Percentiles rank a stretch among this genome's conserved stretches.
Evolutionary conservation across 1,140 invertebrate genomes (phyloP).

Genomic region (Geopemphigus sp.): DNA sequence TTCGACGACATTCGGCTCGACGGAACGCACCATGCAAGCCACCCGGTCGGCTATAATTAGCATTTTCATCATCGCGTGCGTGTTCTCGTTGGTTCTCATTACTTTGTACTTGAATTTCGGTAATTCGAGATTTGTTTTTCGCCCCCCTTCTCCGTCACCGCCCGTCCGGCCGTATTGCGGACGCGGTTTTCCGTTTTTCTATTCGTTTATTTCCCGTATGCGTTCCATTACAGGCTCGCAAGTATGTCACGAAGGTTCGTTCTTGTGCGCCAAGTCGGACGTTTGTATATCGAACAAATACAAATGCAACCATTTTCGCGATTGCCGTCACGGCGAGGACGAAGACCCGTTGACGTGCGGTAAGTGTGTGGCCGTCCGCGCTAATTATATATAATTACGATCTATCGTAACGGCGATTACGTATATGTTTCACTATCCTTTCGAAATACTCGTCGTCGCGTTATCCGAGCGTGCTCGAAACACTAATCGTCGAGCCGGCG

Average conservation of each 20-base stretch:
- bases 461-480: too few relatives aligned
- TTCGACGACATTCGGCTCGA: neutral
- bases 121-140: neutral
- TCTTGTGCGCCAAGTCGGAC: conserved; percentile 67
- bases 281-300: conserved; percentile 67
- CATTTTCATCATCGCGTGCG: conserved; percentile 5
- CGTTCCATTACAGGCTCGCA: conserved; percentile 51
- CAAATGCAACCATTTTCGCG: conserved; percentile 64
- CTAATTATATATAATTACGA: neutral
- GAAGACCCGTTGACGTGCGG: conserved; percentile 58
- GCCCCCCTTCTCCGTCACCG: too few relatives aligned
- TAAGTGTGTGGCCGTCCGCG: too few relatives aligned
- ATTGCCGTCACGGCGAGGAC: conserved; percentile 71
- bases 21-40: neutral
- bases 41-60: conserved; percentile 19
- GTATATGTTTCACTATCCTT: too few relatives aligned
- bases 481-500: too few relatives aligned
- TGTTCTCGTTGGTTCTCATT: neutral
- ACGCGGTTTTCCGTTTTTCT: neutral
- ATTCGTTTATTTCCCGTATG: too few relatives aligned
- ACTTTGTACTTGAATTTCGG: conserved; percentile 19
- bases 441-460: too few relatives aligned
- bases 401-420: too few relatives aligned
- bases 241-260: conserved; percentile 65
- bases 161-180: too few relatives aligned